Evolutionary conservation across 2,797 vertebrate species (phyloP).

Genomic region (Xerus rutilus): DNA sequence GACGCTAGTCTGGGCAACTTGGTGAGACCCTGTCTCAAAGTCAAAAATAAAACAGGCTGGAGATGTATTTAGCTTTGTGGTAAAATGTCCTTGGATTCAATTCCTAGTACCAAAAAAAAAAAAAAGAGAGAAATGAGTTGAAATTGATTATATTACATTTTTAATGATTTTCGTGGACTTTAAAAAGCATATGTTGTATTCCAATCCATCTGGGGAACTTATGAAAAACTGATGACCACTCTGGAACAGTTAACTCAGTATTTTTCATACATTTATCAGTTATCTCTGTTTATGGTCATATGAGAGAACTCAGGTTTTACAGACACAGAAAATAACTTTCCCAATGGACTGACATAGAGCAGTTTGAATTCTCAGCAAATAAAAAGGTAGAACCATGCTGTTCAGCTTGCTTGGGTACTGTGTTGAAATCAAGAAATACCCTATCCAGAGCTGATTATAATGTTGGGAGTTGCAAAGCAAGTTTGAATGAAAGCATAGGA

Average conservation of each 20-base stretch:
- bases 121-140: not conserved
- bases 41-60: too few species aligned
- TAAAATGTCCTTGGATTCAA: too few species aligned
- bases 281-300: not conserved
- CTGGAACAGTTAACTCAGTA: not conserved
- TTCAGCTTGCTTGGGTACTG: not conserved
- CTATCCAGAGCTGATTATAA: not conserved
- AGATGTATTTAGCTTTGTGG: too few species aligned
- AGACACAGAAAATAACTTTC: not conserved
- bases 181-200: not conserved
- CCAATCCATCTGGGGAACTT: not conserved
- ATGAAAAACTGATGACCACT: not conserved
- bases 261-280: not conserved
- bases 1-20: too few species aligned
- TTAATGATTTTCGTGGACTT: slow-evolving; percentile 45
- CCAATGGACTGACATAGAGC: not conserved
- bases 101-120: too few species aligned
- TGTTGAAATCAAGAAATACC: slow-evolving; percentile 4
- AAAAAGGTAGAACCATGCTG: not conserved
- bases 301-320: too few species aligned
- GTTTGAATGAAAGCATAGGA: not conserved
- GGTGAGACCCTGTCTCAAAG: too few species aligned
- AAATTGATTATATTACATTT: slow-evolving; percentile 14
- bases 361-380: slow-evolving; percentile 13
- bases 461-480: slow-evolving; percentile 33